Conservation (phyloP, 2,113 vertebrate genomes). For the Geothlypis trichas region DNA sequence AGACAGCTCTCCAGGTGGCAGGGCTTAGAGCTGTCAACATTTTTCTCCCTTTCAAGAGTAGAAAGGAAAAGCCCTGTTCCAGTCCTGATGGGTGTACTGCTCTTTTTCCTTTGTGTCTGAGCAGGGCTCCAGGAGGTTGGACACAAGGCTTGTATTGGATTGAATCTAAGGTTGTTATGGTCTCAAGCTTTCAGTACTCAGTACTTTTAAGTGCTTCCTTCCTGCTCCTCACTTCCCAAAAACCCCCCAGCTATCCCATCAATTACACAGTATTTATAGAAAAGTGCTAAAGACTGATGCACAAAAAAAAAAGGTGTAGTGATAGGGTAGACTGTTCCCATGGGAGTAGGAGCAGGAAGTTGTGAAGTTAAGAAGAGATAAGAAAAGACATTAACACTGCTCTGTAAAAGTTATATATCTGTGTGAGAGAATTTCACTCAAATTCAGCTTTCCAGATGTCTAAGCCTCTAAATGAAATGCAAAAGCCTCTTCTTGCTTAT, state of each 20-base stretch:
- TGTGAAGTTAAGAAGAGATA: neutral
- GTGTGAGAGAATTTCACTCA: neutral
- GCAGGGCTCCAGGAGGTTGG: neutral
- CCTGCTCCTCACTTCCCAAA: neutral
- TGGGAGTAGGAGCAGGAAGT: neutral
- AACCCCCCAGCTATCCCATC: fast-evolving
- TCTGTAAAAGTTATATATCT: neutral
- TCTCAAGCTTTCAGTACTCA: neutral
- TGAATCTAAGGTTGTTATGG: neutral
- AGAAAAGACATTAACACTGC: neutral
- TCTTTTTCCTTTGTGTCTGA: neutral
- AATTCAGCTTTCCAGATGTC: neutral
- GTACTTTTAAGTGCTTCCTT: neutral
- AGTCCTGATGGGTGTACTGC: neutral
- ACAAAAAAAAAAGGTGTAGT: neutral
- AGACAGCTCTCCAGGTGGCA: neutral
- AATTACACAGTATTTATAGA: neutral
- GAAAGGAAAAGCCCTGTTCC: neutral
- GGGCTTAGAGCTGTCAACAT: neutral
- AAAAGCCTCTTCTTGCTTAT: neutral
- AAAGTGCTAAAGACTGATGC: neutral
- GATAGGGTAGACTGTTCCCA: neutral
- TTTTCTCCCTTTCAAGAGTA: neutral
- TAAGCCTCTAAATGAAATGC: neutral
- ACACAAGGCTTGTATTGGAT: neutral